phyloP scores from a whole-genome alignment of 2,888 invertebrate species.

The Synergus gifuensis region DNA sequence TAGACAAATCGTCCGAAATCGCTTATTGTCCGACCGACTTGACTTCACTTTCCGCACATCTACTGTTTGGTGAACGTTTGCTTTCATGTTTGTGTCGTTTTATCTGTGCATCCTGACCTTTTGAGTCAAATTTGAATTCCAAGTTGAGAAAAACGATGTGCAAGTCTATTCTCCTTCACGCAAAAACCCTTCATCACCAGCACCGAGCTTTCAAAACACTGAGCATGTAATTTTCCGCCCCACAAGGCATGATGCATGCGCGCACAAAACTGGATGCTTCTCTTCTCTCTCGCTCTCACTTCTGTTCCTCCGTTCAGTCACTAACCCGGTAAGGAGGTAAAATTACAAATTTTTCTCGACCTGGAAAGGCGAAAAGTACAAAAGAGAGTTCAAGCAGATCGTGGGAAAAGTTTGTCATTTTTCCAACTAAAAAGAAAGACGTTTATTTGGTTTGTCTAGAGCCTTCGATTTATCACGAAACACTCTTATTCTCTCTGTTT shows the following conservation, averaged over 20 bases:
- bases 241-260: slow-evolving; percentile 65
- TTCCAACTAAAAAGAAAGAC: slow-evolving; percentile 47
- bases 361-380: background rate
- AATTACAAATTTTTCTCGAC: slow-evolving; percentile 45
- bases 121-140: background rate
- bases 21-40: slow-evolving; percentile 24
- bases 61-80: background rate
- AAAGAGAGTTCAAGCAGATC: background rate
- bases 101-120: background rate
- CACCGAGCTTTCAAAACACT: slow-evolving; percentile 38
- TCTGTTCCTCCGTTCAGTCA: slow-evolving; percentile 39
- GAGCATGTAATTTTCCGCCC: slow-evolving; percentile 58
- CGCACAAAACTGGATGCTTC: slow-evolving; percentile 61
- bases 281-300: slow-evolving; percentile 36
- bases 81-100: background rate
- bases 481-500: slow-evolving; percentile 41
- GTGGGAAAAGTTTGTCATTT: slow-evolving; percentile 45
- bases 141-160: background rate
- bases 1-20: background rate
- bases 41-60: slow-evolving; percentile 28
- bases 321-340: slow-evolving; percentile 28
- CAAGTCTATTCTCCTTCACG: slow-evolving; percentile 24
- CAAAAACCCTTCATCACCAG: slow-evolving; percentile 27
- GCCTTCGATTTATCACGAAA: slow-evolving; percentile 18
- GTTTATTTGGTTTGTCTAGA: slow-evolving; percentile 60